phyloP scores from a whole-genome alignment of 2,888 invertebrate genomes.

The Xiphydria camelus region DNA sequence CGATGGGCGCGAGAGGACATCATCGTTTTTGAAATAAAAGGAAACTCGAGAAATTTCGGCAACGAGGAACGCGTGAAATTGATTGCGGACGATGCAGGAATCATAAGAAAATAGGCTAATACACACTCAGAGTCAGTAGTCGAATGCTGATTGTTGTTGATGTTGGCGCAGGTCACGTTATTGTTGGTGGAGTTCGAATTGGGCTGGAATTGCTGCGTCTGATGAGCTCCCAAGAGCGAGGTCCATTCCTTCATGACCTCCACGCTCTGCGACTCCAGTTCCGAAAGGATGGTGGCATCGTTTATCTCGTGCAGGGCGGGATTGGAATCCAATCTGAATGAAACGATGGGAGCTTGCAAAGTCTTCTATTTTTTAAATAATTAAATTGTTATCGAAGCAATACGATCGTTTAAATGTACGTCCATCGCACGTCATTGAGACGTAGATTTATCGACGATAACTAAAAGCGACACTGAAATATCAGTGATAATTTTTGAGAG shows the following conservation, averaged over 20 bases:
- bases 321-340: constrained; percentile 45
- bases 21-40: no score
- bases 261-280: constrained; percentile 60
- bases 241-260: constrained; percentile 64
- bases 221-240: constrained; percentile 59
- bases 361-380: no score
- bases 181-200: constrained; percentile 48
- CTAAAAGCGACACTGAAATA: no score
- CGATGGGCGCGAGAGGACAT: no score
- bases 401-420: no score
- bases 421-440: no score
- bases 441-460: no score
- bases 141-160: constrained; percentile 43
- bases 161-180: constrained; percentile 39
- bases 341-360: constrained; percentile 1
- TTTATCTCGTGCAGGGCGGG: constrained; percentile 61
- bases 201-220: constrained; percentile 37
- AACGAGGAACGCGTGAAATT: no score
- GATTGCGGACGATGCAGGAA: no score
- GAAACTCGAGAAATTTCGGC: no score
- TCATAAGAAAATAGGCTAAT: constrained; percentile 20
- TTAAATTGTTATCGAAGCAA: no score
- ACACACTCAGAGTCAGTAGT: constrained; percentile 53
- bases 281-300: constrained; percentile 59
- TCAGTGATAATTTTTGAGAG: no score